phyloP scores from a whole-genome alignment of 23 tunicate species.

The Halocynthia aurantium region DNA sequence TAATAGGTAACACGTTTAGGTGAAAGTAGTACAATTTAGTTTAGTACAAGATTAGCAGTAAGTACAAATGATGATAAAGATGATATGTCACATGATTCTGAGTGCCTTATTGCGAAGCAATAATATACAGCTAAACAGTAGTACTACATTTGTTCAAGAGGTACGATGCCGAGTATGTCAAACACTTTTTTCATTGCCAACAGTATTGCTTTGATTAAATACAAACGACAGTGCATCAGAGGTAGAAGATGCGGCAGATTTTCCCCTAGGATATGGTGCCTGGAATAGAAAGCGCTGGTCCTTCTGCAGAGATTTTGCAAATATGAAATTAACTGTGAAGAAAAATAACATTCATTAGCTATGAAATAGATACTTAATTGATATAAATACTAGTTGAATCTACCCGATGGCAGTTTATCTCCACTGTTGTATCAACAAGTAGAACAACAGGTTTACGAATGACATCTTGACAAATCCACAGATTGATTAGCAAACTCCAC shows the following conservation, averaged over 20 bases:
- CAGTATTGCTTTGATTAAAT: conserved; percentile 21
- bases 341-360: background rate
- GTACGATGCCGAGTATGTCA: conserved; percentile 5
- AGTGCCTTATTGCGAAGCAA: no score
- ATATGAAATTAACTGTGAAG: conserved; percentile 23
- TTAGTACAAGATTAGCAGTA: no score
- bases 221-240: conserved; percentile 27
- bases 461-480: conserved; percentile 29
- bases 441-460: background rate
- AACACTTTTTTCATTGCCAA: conserved; percentile 13
- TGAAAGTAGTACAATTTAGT: no score
- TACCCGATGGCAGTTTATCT: conserved; percentile 3
- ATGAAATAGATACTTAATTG: background rate
- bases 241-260: conserved; percentile 38
- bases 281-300: conserved; percentile 30
- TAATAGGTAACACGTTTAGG: no score
- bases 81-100: no score
- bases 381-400: background rate
- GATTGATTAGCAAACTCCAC: conserved; percentile 6
- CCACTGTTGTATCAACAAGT: background rate
- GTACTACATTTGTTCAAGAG: conserved; percentile 24
- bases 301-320: conserved; percentile 25
- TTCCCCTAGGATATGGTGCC: conserved; percentile 35
- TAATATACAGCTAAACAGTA: no score
- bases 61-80: no score